These are phyloP conservation scores for Sinopyrophorus schimmeli DNA, from an alignment of 2,888 invertebrate species.

Conservation along the genomic window DNA sequence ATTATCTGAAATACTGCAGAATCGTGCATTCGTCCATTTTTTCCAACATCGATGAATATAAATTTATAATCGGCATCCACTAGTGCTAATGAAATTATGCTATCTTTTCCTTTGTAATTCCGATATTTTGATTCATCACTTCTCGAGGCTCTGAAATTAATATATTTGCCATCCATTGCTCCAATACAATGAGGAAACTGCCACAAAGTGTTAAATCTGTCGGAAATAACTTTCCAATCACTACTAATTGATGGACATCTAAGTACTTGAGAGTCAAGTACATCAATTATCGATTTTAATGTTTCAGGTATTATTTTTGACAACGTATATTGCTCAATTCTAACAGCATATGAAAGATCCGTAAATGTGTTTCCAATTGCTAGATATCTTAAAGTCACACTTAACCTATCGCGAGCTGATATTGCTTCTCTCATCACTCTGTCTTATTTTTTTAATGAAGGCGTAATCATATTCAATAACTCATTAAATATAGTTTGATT, in stretches of 20 bases:
- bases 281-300: constrained; percentile 3
- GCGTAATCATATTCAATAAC: too few species aligned
- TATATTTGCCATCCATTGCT: constrained; percentile 39
- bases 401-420: constrained; percentile 14
- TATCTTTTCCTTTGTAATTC: constrained; percentile 38
- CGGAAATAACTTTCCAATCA: constrained; percentile 15
- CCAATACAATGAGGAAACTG: constrained; percentile 38
- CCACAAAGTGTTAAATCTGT: constrained; percentile 30
- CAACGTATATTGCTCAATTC: constrained; percentile 15
- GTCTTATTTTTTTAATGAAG: constrained; percentile 12
- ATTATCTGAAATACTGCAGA: too few species aligned
- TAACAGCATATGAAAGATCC: constrained; percentile 10
- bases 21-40: too few species aligned
- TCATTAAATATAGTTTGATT: too few species aligned
- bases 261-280: constrained; percentile 6
- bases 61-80: constrained; percentile 37
- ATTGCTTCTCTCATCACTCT: constrained; percentile 12
- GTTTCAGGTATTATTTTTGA: constrained; percentile 10
- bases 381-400: constrained; percentile 13
- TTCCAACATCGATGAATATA: constrained; percentile 37
- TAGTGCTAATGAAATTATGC: constrained; percentile 21
- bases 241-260: constrained; percentile 10
- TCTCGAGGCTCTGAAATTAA: constrained; percentile 28
- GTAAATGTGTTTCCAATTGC: constrained; percentile 15
- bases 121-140: constrained; percentile 38